Base-by-base conservation (phyloP, 2,797 vertebrate species). In the Percopsis omiscomaycus region DNA sequence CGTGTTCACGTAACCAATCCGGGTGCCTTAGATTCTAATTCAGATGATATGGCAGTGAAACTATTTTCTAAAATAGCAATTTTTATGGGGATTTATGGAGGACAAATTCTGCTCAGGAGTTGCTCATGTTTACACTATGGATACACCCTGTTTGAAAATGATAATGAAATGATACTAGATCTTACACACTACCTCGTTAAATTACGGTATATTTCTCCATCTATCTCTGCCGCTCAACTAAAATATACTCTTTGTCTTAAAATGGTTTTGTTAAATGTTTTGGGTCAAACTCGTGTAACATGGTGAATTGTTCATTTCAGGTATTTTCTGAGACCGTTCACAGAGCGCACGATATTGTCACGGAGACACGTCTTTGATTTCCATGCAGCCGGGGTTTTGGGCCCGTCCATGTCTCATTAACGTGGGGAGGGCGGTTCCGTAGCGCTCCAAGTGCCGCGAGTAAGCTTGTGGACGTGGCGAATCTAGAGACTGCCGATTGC, bases 231-330 rank as follows among this genome's bases (percentile, higher is more conserved):
- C 14, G 70, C 54, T 61, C 61, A 46, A 4, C 79, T 80, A 82
- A 82, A 66, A 58, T 59, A 70, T 67, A 79, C 37, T 42, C 37
- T 84, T 82, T 80, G 81, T 66, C 58, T 60, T 48, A 50, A 47
- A 53, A 37, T 54, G 78, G 83, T 86, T 82, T 78, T 64, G 68
- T 61, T 80, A 80, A 88, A 81, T 65, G 71, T 80, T 78, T 79
- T 64, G 63, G 63, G 69, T 58, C 44, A 57, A 71, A 77, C 72
- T 80, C 73, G 65, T 66, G 56, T 69, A 69, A 69, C 72, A 70
- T 79, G 73, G 11, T 4, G 55, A 56, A 16, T 68, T 63, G 44
- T 54, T 58, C 6, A 13, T 64, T 56, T 55, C 50, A 69, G 63
- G 61, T 42, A 45, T 69, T 78, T 71, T 85, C 72, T 61, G 60